These are phyloP conservation scores for Lithobates sylvaticus DNA, from an alignment of 2,797 vertebrate genomes.

Conservation along the genomic window DNA sequence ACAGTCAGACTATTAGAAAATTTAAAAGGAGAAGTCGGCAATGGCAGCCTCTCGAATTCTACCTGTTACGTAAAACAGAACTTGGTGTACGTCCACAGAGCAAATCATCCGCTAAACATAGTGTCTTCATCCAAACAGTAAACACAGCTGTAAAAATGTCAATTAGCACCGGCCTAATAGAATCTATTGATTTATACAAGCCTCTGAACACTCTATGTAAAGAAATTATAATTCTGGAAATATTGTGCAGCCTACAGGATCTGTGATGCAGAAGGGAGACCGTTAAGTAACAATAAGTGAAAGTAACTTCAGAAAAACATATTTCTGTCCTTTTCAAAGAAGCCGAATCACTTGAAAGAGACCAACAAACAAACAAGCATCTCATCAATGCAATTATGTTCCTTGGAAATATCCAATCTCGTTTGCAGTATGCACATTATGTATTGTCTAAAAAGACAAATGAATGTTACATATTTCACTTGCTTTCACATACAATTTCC, in stretches of 20 bases:
- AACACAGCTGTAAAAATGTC: not conserved
- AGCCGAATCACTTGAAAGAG: not conserved
- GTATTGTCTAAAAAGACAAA: slow-evolving; percentile 48
- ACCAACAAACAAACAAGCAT: slow-evolving; percentile 33
- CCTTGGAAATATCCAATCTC: slow-evolving; percentile 33
- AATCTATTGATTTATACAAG: not conserved
- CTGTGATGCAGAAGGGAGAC: not conserved
- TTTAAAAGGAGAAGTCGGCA: too few relatives aligned
- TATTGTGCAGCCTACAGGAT: not conserved
- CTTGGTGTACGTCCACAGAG: not conserved
- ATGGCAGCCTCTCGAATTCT: not conserved
- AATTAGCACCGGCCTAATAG: not conserved
- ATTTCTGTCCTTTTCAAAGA: slow-evolving; percentile 25
- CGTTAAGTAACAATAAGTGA: slow-evolving; percentile 1
- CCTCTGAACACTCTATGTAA: not conserved
- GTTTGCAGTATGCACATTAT: slow-evolving; percentile 3
- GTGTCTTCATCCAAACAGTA: not conserved
- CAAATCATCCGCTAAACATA: not conserved
- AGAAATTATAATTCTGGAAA: not conserved
- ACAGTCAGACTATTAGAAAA: too few relatives aligned
- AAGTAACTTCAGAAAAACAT: slow-evolving; percentile 1
- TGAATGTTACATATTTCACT: slow-evolving; percentile 31
- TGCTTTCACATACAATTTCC: slow-evolving; percentile 31
- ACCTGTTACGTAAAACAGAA: not conserved
- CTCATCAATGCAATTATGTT: slow-evolving; percentile 53